phyloP scores from a whole-genome alignment of 2,888 invertebrate species.

The Cantharis lateralis region DNA sequence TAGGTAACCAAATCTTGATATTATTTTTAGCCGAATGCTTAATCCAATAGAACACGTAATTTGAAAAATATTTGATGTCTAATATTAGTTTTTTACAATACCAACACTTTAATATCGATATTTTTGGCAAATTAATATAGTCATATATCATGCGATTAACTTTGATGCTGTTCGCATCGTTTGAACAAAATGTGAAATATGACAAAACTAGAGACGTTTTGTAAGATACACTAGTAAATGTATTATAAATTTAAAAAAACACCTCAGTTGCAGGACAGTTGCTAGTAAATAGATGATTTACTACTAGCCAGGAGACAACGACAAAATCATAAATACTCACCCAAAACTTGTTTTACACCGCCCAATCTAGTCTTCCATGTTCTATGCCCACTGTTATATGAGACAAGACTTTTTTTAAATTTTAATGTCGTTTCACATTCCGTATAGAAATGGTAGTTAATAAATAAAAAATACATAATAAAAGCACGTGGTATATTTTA shows the following conservation, averaged over 20 bases:
- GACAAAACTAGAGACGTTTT: constrained; percentile 2
- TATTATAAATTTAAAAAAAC: constrained; percentile 14
- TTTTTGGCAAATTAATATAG: constrained; percentile 4
- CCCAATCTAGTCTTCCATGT: constrained; percentile 24
- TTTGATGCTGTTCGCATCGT: background rate
- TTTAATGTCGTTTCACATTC: constrained; percentile 20
- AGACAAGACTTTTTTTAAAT: constrained; percentile 19
- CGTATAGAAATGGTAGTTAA: constrained; percentile 10
- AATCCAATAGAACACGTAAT: background rate
- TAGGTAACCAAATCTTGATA: background rate
- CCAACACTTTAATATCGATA: background rate
- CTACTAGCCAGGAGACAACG: constrained; percentile 19
- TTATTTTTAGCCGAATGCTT: background rate
- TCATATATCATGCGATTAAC: constrained; percentile 1
- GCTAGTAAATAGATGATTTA: constrained; percentile 24
- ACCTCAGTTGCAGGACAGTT: constrained; percentile 19
- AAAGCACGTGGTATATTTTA: constrained; percentile 6
- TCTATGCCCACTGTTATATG: constrained; percentile 20
- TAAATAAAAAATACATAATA: constrained; percentile 9
- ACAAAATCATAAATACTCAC: constrained; percentile 26
- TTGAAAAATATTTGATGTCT: background rate
- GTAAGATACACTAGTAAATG: constrained; percentile 7
- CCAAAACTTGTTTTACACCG: constrained; percentile 22
- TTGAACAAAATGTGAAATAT: background rate
- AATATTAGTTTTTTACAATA: background rate